Conservation (phyloP, 92 coral and sea anemone genomes). For the Diadumene lineata region DNA sequence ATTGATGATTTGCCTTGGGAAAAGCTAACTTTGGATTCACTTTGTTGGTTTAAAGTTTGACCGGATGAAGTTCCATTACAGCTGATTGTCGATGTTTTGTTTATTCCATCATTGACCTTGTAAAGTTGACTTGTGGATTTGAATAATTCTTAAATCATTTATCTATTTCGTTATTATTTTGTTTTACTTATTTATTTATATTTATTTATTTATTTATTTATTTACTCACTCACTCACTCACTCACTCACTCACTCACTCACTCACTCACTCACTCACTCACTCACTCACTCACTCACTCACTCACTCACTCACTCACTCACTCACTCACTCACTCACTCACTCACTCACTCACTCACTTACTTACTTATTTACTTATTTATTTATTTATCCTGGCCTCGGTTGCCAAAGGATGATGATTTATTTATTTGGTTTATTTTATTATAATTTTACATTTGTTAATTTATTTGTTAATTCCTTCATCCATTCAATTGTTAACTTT, state of each 20-base stretch:
- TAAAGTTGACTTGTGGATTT: too few relatives aligned
- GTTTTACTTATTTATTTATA: neutral
- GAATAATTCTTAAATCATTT: neutral
- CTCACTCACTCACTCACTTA: neutral
- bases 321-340: neutral
- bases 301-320: neutral
- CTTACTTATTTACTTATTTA: too few relatives aligned
- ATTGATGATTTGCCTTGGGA: too few relatives aligned
- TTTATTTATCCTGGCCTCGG: neutral
- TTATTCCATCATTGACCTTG: neutral
- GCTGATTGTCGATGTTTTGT: neutral
- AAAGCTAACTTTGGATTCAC: too few relatives aligned
- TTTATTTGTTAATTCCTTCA: neutral
- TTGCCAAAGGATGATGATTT: too few relatives aligned
- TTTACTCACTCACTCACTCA: neutral
- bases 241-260: neutral
- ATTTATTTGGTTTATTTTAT: too few relatives aligned
- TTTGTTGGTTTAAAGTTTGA: too few relatives aligned
- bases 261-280: neutral
- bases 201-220: too few relatives aligned
- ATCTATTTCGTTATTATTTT: too few relatives aligned
- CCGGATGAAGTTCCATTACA: too few relatives aligned
- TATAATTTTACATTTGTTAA: neutral
- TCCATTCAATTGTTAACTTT: neutral
- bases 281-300: neutral